These are phyloP conservation scores for Alaudala cheleensis DNA, from an alignment of 2,113 vertebrate species.

Conservation along the genomic window DNA sequence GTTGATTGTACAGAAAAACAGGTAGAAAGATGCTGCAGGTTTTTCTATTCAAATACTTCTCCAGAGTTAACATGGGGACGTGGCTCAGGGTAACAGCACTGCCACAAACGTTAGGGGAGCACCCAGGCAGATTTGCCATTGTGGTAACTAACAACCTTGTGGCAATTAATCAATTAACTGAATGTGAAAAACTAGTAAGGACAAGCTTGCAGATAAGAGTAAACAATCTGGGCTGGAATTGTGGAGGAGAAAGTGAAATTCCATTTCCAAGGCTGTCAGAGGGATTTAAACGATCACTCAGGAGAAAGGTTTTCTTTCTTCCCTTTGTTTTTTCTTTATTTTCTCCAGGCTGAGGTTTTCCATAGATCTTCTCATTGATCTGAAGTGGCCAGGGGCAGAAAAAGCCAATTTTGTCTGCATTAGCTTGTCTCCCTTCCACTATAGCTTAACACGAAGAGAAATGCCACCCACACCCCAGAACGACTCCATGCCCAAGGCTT, in stretches of 20 bases:
- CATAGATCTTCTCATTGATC: conserved; percentile 66
- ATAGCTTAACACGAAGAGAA: conserved; percentile 34
- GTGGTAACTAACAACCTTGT: background rate
- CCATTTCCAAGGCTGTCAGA: conserved; percentile 57
- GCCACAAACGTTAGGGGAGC: background rate
- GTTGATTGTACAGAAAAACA: background rate
- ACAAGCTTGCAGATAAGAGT: conserved; percentile 33
- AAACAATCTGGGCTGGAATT: conserved; percentile 27
- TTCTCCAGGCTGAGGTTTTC: conserved; percentile 36
- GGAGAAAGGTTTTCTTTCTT: conserved; percentile 18
- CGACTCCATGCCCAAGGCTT: background rate
- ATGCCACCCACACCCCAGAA: background rate
- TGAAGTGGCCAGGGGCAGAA: conserved; percentile 50
- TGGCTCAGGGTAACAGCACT: background rate
- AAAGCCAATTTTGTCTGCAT: conserved; percentile 58
- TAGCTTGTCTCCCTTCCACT: conserved; percentile 30
- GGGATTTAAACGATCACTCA: conserved; percentile 41
- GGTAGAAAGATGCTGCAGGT: background rate
- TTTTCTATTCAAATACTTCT: background rate
- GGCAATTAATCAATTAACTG: conserved; percentile 45
- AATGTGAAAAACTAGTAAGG: conserved; percentile 29
- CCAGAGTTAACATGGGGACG: background rate
- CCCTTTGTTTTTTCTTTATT: conserved; percentile 35
- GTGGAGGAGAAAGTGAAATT: conserved; percentile 16
- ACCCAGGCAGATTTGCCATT: background rate